Base-by-base conservation (phyloP, 2,888 invertebrate species). In the Keiferia lycopersicella region DNA sequence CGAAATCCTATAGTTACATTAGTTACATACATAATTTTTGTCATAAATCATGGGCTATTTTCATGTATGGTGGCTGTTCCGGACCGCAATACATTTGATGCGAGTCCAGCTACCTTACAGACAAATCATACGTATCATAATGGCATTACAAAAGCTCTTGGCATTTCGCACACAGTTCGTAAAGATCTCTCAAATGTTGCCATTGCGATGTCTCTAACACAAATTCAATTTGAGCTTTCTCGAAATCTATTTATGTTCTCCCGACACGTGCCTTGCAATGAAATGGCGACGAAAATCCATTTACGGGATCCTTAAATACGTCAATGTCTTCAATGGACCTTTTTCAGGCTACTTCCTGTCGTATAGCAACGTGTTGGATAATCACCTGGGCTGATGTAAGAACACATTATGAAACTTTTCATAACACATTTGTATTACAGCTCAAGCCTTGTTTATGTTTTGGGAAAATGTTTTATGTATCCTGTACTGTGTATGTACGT, bases 161-260 rank as follows among this genome's bases (percentile, higher is more conserved):
- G 34, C 10, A 34, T 34, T 34, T 10, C 34, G 10, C 34, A 1
- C 34, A 69, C 69, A 68, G 66, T 64, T 63, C 64, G 63, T 67
- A 69, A 71, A 72, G 67, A 69, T 71, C 72, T 56, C 34, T 71
- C 71, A 73, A 76, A 73, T 71, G 64, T 68, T 72, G 69, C 71
- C 70, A 73, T 74, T 78, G 70, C 69, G 70, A 73, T 65, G 76
- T 76, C 75, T 8, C 71, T 65, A 68, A 68, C 75, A 75, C 71
- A 72, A 77, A 80, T 74, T 73, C 73, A 74, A 82, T 81, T 81
- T 76, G 68, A 74, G 73, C 76, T 70, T 74, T 73, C 71, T 69
- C 20, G 67, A 74, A 76, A 76, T 76, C 74, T 77, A 81, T 77
- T 77, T 78, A 73, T 75, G 67, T 77, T 76, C 58, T 18, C 11